These are phyloP conservation scores for Leptogaster cylindrica DNA, from an alignment of 2,888 invertebrate species.

Conservation along the genomic window DNA sequence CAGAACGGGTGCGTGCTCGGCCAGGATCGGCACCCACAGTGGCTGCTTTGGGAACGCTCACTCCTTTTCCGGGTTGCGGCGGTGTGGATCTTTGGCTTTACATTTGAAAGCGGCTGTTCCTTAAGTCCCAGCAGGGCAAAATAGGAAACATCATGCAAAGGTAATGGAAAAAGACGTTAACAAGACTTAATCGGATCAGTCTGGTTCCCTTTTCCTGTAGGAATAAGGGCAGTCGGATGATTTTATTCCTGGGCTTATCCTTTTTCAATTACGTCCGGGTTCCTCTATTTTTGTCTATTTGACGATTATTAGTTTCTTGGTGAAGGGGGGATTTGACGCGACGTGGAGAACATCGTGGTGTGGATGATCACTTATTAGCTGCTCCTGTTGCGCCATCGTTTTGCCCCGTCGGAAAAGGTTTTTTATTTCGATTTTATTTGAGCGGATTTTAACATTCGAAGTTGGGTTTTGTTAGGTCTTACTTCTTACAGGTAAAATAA, in stretches of 20 bases:
- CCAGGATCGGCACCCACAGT: constrained; percentile 20
- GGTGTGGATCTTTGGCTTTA: not conserved
- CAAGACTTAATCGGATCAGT: constrained; percentile 41
- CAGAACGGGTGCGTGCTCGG: not conserved
- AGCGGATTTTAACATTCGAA: too few relatives aligned
- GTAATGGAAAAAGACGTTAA: constrained; percentile 41
- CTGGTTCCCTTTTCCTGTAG: not conserved
- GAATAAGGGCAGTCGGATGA: not conserved
- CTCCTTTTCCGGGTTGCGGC: not conserved
- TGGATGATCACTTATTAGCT: too few relatives aligned
- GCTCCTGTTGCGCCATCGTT: too few relatives aligned
- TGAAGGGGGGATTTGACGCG: too few relatives aligned
- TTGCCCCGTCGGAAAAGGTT: too few relatives aligned
- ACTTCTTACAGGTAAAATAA: too few relatives aligned
- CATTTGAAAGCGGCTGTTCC: constrained; percentile 7
- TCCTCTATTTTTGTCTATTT: constrained; percentile 25
- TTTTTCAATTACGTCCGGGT: constrained; percentile 15
- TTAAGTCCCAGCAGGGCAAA: not conserved
- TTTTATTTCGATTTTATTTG: too few relatives aligned
- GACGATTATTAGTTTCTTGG: constrained; percentile 7
- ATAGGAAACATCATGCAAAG: not conserved
- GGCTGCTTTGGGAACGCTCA: not conserved
- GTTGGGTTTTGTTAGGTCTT: too few relatives aligned
- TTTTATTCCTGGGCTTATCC: constrained; percentile 25
- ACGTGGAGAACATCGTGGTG: too few relatives aligned